Percentiles rank a stretch among this genome's conserved stretches.
Evolutionary conservation across 2,113 vertebrate species (phyloP).

Genomic region (Epinephelus fuscoguttatus): DNA sequence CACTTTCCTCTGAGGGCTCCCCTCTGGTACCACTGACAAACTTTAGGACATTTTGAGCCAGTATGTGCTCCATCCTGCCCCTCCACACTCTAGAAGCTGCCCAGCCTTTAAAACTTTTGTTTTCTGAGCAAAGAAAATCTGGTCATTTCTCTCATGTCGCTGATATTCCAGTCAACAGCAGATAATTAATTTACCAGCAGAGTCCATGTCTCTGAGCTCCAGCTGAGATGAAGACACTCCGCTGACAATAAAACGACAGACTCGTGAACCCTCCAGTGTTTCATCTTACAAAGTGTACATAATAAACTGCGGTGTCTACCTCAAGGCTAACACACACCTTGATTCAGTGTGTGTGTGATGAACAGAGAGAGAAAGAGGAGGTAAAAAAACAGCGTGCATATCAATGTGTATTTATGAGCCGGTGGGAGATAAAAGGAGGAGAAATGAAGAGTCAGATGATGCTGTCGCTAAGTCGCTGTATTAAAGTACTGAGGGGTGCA

Average conservation of each 20-base stretch:
- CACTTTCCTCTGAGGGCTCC: too few species aligned
- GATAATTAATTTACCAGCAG: slow-evolving; percentile 25
- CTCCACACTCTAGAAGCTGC: background rate
- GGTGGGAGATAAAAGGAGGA: slow-evolving; percentile 51
- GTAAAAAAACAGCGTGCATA: slow-evolving; percentile 24
- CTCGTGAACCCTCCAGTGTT: slow-evolving; percentile 18
- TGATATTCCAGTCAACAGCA: background rate
- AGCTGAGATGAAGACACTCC: slow-evolving; percentile 25
- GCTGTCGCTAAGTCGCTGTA: slow-evolving; percentile 19
- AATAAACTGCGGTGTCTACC: slow-evolving; percentile 37
- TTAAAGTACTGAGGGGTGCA: slow-evolving; percentile 51
- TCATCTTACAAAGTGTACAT: slow-evolving; percentile 41
- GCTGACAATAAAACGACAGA: slow-evolving; percentile 1
- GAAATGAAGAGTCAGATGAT: slow-evolving; percentile 55
- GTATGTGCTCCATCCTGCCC: too few species aligned
- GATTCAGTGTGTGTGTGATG: background rate
- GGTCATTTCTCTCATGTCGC: background rate
- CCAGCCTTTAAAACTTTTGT: background rate
- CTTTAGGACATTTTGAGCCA: too few species aligned
- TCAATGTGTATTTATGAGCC: slow-evolving; percentile 53
- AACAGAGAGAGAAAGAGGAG: slow-evolving; percentile 2
- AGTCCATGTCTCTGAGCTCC: slow-evolving; percentile 1
- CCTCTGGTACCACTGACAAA: too few species aligned
- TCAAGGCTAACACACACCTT: slow-evolving; percentile 30
- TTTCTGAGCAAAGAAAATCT: background rate